Evolutionary conservation across 2,113 vertebrate species (phyloP), one percentile per base, ranked within the genome.

Genomic region (Illadopsis cleaveri): DNA sequence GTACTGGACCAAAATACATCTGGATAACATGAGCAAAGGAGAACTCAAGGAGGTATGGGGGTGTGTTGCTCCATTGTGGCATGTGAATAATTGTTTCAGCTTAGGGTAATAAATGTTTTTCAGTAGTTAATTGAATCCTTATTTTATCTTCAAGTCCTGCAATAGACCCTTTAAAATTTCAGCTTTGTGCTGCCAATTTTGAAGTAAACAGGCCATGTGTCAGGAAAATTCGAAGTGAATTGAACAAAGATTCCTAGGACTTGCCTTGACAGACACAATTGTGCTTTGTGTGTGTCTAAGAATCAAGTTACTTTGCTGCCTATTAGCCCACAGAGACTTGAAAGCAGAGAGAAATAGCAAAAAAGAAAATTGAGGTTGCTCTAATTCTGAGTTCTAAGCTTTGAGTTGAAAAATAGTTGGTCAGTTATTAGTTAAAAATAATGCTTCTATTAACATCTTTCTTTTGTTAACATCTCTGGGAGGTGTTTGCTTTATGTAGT

Each of bases 1-100:
- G 79, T 98, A 99, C 45, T 99, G 99, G 99, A 99, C 98, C 85
- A 99, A 98, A 98, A 98, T 99, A 95, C 98, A 98, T 66, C 96
- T 99, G 91, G 96, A 98, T 65, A 99, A 98, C 93, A 99, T 99
- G 99, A 98, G 93, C 76, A 97, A 98, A 91, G 98, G 94, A 58
- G 99, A 99, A 79, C 97, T 99, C 72, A 99, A 98, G 95, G 99
- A 99, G 98, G 99, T 99, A 97, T 28, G 93, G 94, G 64, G 61
- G 4, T 66, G 6, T 88, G 18, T 69, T 82, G 45, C 45, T 90
- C 15, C 58, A 0, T 6, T 64, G 31, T 77, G 44, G 22, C 27
- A 12, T 25, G 20, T 72, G 23, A 85, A 83, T 44, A 60, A 17
- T 53, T 42, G 13, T 65, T 84, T 81, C 37, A 40, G 2, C 62